Percentiles rank a stretch among this genome's conserved stretches.
Evolutionary conservation across 2,797 vertebrate genomes (phyloP).

Genomic region (Hyperoplus lanceolatus): DNA sequence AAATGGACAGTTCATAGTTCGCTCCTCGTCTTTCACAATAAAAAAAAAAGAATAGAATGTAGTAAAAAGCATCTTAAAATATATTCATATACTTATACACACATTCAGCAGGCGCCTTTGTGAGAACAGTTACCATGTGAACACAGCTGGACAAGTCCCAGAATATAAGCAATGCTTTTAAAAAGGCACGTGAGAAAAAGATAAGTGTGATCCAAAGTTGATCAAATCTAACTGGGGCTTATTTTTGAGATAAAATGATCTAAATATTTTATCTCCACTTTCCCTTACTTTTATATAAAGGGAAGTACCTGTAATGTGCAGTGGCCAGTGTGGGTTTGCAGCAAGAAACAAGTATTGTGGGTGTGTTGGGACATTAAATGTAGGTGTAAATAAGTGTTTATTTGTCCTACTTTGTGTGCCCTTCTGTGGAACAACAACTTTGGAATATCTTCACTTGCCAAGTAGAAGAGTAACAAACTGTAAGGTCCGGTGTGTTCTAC

Average conservation of each 20-base stretch:
- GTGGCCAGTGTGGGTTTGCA: background rate
- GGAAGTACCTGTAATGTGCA: background rate
- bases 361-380: background rate
- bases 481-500: background rate
- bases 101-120: background rate
- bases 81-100: background rate
- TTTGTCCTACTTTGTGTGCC: slow-evolving; percentile 28
- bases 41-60: no score
- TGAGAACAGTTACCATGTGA: background rate
- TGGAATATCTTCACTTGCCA: slow-evolving; percentile 45
- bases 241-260: background rate
- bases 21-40: slow-evolving; percentile 24
- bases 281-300: background rate
- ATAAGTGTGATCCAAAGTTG: no score
- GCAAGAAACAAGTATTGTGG: background rate
- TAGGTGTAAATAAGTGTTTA: slow-evolving; percentile 3
- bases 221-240: background rate
- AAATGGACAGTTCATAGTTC: slow-evolving; percentile 98
- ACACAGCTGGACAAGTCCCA: background rate
- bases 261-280: background rate
- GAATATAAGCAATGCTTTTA: background rate
- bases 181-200: background rate
- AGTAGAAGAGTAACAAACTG: slow-evolving; percentile 69
- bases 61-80: slow-evolving; percentile 4
- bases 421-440: slow-evolving; percentile 44